Conservation (phyloP, 2,888 invertebrate species). For the Cephalotes varians region DNA sequence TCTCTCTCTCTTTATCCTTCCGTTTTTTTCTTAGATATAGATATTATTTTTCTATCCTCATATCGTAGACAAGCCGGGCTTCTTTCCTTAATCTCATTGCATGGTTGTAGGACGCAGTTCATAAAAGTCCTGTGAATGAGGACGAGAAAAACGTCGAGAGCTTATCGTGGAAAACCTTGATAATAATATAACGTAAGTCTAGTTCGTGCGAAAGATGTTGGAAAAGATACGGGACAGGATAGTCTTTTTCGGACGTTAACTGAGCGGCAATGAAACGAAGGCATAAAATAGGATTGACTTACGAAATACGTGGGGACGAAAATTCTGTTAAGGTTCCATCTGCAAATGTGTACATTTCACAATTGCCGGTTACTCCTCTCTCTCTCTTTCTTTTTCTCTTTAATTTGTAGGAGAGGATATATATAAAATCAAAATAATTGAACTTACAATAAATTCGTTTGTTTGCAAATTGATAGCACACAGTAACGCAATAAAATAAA, state of each 20-base stretch:
- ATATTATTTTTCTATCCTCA: slow-evolving; percentile 8
- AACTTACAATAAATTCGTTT: slow-evolving; percentile 11
- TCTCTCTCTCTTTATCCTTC: background rate
- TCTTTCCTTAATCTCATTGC: slow-evolving; percentile 23
- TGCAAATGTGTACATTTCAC: background rate
- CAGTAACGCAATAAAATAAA: slow-evolving; percentile 1
- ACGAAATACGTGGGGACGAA: slow-evolving; percentile 7
- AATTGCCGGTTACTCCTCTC: background rate
- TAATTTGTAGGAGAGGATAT: background rate
- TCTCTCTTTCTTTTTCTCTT: background rate
- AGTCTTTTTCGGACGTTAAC: slow-evolving; percentile 16
- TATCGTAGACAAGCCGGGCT: slow-evolving; percentile 5
- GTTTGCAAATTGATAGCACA: background rate
- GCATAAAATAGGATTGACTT: slow-evolving; percentile 13
- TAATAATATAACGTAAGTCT: slow-evolving; percentile 40
- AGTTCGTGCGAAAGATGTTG: slow-evolving; percentile 15
- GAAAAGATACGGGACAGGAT: background rate
- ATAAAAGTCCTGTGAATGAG: slow-evolving; percentile 31
- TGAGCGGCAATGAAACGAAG: slow-evolving; percentile 20
- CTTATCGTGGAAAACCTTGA: slow-evolving; percentile 1
- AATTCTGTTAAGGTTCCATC: background rate
- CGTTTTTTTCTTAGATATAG: background rate
- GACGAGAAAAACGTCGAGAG: slow-evolving; percentile 21
- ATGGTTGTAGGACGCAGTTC: background rate
- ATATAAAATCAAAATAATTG: background rate